phyloP scores from a whole-genome alignment of 2,888 invertebrate species.

The Tipula vernalis region DNA sequence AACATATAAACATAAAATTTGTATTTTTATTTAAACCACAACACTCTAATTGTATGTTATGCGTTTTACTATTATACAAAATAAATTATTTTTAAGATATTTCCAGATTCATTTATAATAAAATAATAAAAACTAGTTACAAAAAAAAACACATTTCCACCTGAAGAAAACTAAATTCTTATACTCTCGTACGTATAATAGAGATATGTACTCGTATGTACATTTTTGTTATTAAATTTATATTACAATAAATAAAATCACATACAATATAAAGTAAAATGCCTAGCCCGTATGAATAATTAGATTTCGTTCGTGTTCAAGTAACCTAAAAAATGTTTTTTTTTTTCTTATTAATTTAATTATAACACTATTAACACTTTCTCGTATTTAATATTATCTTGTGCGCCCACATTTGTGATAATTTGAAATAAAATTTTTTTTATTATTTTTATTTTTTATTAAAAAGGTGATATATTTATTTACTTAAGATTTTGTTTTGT shows the following conservation, averaged over 20 bases:
- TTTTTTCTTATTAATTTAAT: neutral
- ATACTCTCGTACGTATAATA: neutral
- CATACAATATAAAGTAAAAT: neutral
- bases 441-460: neutral
- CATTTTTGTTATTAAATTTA: neutral
- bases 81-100: neutral
- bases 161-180: conserved; percentile 4
- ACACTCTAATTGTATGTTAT: neutral
- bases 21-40: neutral
- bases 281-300: neutral
- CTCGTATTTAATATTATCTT: neutral
- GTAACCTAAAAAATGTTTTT: neutral
- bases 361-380: neutral
- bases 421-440: neutral
- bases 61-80: neutral
- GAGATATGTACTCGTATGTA: too few species aligned
- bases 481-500: neutral
- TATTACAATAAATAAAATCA: too few species aligned
- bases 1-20: neutral
- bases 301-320: neutral
- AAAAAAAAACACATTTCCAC: neutral
- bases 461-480: neutral
- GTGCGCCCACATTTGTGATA: neutral
- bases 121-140: neutral
- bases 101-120: neutral